phyloP scores from a whole-genome alignment of 2,113 vertebrate genomes.

The Prunella fulvescens region DNA sequence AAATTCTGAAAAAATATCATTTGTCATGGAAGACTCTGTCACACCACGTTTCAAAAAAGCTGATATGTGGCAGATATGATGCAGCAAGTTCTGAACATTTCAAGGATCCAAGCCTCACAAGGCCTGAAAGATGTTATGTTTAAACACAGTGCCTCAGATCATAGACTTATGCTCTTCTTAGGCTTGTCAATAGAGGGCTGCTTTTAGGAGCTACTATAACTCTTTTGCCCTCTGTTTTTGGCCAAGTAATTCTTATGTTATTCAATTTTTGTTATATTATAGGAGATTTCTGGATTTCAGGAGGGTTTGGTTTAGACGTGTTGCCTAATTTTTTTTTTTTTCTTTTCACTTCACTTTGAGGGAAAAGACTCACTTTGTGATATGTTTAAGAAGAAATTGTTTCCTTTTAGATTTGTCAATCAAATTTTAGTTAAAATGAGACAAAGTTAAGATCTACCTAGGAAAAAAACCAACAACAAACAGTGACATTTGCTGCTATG shows the following conservation, averaged over 20 bases:
- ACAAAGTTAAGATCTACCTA: neutral
- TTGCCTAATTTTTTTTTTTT: neutral
- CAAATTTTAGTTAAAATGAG: neutral
- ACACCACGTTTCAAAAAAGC: neutral
- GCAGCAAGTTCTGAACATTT: neutral
- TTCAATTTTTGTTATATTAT: neutral
- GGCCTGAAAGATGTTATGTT: neutral
- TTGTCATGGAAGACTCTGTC: neutral
- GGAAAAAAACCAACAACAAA: neutral
- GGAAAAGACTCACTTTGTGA: rapidly evolving
- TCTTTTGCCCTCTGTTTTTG: neutral
- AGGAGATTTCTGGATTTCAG: neutral
- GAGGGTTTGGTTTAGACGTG: rapidly evolving
- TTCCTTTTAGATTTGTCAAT: neutral
- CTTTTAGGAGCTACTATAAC: neutral
- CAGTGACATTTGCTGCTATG: neutral
- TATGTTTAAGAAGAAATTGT: neutral
- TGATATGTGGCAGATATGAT: neutral
- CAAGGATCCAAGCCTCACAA: neutral
- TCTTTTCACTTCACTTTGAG: neutral
- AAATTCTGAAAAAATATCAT: neutral
- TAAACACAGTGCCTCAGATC: neutral
- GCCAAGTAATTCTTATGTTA: neutral
- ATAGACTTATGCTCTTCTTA: neutral
- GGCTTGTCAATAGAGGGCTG: neutral